phyloP scores from a whole-genome alignment of 2,888 invertebrate species.

The Melikaiella ostensackeni region DNA sequence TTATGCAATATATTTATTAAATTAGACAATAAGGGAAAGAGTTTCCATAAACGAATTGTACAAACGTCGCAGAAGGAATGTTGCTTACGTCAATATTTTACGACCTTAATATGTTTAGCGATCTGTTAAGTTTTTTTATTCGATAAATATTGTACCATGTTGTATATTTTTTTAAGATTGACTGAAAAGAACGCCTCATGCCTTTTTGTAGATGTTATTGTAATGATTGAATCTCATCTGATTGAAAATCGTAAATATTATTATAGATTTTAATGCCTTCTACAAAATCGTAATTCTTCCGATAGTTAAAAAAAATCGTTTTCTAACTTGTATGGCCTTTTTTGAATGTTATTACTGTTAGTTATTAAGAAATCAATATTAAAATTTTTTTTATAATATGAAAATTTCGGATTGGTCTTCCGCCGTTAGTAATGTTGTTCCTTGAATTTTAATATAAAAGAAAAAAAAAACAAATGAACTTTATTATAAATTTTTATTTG shows the following conservation, averaged over 20 bases:
- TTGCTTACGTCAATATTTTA: background rate
- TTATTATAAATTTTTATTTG: background rate
- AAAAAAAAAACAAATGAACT: background rate
- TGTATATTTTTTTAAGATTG: slow-evolving; percentile 41
- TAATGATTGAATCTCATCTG: slow-evolving; percentile 40
- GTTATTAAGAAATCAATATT: background rate
- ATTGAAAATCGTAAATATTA: background rate
- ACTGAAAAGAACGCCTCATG: slow-evolving; percentile 43
- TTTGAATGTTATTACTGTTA: background rate
- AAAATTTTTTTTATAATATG: background rate
- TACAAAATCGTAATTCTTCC: background rate
- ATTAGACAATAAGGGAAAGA: slow-evolving; percentile 47
- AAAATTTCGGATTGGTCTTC: background rate
- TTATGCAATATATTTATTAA: slow-evolving; percentile 57
- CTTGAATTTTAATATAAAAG: no score
- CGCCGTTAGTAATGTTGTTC: background rate
- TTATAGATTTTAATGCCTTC: background rate
- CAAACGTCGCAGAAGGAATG: slow-evolving; percentile 32
- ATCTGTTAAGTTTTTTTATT: slow-evolving; percentile 68
- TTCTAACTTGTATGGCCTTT: background rate
- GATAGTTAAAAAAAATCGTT: background rate
- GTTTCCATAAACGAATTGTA: slow-evolving; percentile 45
- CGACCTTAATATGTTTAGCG: slow-evolving; percentile 47
- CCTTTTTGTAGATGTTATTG: slow-evolving; percentile 35
- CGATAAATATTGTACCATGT: slow-evolving; percentile 48